A percentile compares a stretch with the other conserved stretches of the same genome.
Evolutionary conservation across 2,888 invertebrate genomes (phyloP).

Genomic region (Melanargia galathea): DNA sequence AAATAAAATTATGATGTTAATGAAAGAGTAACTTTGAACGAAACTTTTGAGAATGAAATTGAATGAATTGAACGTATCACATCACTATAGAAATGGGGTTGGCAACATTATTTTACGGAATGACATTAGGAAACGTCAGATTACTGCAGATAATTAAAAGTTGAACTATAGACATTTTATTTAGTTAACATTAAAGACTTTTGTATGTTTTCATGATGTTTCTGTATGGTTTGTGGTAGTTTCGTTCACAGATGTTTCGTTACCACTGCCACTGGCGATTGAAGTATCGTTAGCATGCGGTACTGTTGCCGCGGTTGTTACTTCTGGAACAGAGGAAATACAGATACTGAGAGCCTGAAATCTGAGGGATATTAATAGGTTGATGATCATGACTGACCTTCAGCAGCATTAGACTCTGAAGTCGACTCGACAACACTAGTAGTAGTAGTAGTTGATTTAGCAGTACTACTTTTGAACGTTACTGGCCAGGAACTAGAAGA

Average conservation of each 20-base stretch:
- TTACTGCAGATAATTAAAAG: too few species aligned
- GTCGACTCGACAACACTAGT: background rate
- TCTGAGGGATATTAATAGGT: background rate
- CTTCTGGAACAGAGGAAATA: background rate
- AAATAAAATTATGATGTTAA: too few species aligned
- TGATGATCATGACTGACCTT: background rate
- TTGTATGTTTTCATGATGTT: background rate
- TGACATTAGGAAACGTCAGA: too few species aligned
- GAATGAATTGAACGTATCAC: too few species aligned
- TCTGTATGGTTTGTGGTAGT: background rate
- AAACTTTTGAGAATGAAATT: too few species aligned
- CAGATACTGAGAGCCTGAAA: background rate
- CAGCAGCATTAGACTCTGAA: background rate
- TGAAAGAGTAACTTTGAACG: too few species aligned
- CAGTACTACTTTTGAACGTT: conserved; percentile 2
- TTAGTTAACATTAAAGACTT: too few species aligned
- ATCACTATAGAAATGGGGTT: too few species aligned
- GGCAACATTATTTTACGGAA: too few species aligned
- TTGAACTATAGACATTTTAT: too few species aligned
- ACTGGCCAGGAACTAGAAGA: conserved; percentile 20
- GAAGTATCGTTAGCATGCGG: background rate
- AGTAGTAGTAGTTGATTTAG: background rate
- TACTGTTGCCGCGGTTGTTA: background rate
- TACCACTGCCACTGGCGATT: background rate
- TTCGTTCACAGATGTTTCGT: background rate